These are phyloP conservation scores for Lophura nycthemera DNA, from an alignment of 2,113 vertebrate species.

Conservation along the genomic window DNA sequence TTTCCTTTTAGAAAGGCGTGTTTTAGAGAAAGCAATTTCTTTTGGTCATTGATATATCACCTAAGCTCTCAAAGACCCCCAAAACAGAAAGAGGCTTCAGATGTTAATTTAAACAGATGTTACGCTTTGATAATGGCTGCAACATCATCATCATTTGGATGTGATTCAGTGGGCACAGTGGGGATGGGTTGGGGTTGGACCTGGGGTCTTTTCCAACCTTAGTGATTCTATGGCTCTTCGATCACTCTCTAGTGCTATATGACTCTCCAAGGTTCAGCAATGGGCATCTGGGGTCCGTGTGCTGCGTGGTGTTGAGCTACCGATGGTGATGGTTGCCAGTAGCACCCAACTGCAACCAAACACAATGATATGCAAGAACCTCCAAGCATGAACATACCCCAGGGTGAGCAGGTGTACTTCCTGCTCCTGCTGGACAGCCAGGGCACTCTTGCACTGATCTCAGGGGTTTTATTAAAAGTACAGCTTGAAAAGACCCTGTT, in stretches of 20 bases:
- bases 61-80: constrained; percentile 19
- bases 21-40: constrained; percentile 49
- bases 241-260: accelerated
- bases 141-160: background rate
- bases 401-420: accelerated
- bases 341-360: too few species aligned
- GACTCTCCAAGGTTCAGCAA: accelerated
- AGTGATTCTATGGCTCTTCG: too few species aligned
- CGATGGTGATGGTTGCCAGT: background rate
- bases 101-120: background rate
- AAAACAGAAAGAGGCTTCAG: background rate
- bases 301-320: background rate
- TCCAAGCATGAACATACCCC: accelerated
- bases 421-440: background rate
- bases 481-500: background rate
- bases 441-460: background rate
- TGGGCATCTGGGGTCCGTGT: background rate
- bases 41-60: constrained; percentile 43
- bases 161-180: too few species aligned
- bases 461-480: background rate
- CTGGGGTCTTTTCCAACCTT: too few species aligned
- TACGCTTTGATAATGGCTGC: background rate
- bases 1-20: constrained; percentile 16
- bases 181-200: too few species aligned
- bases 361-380: background rate